These are phyloP conservation scores for Coregonus suidteri DNA, from an alignment of 2,797 vertebrate genomes.

Conservation along the genomic window DNA sequence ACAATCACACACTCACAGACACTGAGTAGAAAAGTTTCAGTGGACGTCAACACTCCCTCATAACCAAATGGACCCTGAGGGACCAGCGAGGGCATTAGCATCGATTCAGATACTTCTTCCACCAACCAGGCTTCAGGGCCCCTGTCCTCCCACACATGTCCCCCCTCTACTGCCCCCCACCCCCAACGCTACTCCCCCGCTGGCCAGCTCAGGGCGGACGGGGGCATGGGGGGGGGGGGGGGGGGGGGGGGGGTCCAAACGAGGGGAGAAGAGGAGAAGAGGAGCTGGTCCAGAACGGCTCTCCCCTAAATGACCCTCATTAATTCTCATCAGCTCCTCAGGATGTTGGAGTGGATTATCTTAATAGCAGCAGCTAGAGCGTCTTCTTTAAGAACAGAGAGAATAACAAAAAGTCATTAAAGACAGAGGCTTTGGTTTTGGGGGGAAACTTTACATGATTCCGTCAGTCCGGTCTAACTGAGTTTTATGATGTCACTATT, in stretches of 20 bases:
- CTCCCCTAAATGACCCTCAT: slow-evolving; percentile 9
- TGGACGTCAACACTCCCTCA: background rate
- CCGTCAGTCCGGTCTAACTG: background rate
- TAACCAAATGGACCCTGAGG: background rate
- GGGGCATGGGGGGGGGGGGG: background rate
- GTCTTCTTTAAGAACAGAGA: background rate
- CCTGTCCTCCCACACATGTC: background rate
- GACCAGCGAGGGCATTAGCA: background rate
- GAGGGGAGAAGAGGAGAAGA: background rate
- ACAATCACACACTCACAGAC: background rate
- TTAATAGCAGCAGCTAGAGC: background rate
- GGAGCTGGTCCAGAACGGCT: slow-evolving; percentile 3
- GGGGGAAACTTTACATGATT: background rate
- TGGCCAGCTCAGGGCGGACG: background rate
- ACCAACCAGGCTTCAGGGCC: background rate
- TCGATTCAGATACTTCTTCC: background rate
- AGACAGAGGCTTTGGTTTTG: background rate
- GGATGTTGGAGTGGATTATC: background rate
- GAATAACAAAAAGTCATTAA: background rate
- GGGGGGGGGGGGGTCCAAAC: background rate
- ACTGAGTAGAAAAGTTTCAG: background rate
- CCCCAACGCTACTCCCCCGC: background rate
- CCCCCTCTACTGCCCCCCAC: background rate
- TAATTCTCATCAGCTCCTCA: slow-evolving; percentile 9
- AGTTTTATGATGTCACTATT: background rate